Evolutionary conservation across 2,797 vertebrate species (phyloP).

Genomic region (Phyllotis vaccarum): DNA sequence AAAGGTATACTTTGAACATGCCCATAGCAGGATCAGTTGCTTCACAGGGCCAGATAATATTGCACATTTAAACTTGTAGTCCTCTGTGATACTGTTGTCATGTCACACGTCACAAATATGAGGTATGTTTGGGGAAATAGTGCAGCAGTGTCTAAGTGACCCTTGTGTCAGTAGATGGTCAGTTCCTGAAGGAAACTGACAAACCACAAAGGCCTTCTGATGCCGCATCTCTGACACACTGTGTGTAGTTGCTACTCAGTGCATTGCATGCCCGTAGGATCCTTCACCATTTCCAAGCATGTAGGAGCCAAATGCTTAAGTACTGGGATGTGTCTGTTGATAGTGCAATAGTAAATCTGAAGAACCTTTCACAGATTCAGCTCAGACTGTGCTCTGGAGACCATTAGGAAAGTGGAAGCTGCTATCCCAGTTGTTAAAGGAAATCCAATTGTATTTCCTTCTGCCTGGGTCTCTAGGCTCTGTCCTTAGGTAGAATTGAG

Average conservation of each 20-base stretch:
- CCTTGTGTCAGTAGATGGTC: not conserved
- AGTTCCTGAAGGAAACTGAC: not conserved
- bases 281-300: not conserved
- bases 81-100: not conserved
- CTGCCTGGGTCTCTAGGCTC: not conserved
- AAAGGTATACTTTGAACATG: not conserved
- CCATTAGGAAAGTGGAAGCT: not conserved
- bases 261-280: not conserved
- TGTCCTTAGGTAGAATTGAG: not conserved
- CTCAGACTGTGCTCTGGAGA: constrained; percentile 7
- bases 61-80: not conserved
- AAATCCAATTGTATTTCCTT: constrained; percentile 33
- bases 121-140: not conserved
- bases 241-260: not conserved
- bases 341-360: not conserved
- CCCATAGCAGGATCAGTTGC: not conserved
- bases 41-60: not conserved
- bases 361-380: not conserved
- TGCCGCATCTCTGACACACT: not conserved
- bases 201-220: not conserved
- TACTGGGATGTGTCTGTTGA: not conserved
- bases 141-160: not conserved
- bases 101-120: not conserved
- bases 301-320: not conserved
- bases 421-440: not conserved